Conservation (phyloP, 2,888 invertebrate genomes). For the Leptopilina myrica region DNA sequence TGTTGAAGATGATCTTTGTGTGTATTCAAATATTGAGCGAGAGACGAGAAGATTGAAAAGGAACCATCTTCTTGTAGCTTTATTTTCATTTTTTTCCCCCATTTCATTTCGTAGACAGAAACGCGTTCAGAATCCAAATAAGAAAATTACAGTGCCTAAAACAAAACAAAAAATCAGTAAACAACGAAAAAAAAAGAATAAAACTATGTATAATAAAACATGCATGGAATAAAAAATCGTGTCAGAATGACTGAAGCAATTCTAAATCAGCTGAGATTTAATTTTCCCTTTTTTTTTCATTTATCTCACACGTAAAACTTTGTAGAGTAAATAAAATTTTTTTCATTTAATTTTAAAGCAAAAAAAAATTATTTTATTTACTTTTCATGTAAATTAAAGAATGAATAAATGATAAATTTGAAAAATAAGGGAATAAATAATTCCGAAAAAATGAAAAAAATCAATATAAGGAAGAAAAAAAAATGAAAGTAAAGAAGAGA, state of each 20-base stretch:
- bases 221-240: constrained; percentile 12
- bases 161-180: background rate
- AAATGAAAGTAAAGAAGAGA: background rate
- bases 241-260: constrained; percentile 5
- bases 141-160: constrained; percentile 29
- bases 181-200: too few relatives aligned
- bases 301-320: background rate
- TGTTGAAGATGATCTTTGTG: constrained; percentile 16
- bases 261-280: background rate
- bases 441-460: too few relatives aligned
- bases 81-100: constrained; percentile 8
- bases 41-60: constrained; percentile 32
- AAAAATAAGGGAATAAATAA: too few relatives aligned
- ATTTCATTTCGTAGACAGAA: background rate
- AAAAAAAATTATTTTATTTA: background rate
- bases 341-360: background rate
- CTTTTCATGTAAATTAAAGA: background rate
- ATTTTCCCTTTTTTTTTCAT: background rate
- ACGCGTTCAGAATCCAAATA: constrained; percentile 22
- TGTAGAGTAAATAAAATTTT: too few relatives aligned
- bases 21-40: background rate
- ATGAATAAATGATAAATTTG: background rate
- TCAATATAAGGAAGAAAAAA: too few relatives aligned
- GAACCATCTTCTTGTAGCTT: constrained; percentile 12
- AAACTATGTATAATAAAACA: background rate